Base-by-base conservation (phyloP, 1,140 invertebrate species). In the Lordiphosa collinella region DNA sequence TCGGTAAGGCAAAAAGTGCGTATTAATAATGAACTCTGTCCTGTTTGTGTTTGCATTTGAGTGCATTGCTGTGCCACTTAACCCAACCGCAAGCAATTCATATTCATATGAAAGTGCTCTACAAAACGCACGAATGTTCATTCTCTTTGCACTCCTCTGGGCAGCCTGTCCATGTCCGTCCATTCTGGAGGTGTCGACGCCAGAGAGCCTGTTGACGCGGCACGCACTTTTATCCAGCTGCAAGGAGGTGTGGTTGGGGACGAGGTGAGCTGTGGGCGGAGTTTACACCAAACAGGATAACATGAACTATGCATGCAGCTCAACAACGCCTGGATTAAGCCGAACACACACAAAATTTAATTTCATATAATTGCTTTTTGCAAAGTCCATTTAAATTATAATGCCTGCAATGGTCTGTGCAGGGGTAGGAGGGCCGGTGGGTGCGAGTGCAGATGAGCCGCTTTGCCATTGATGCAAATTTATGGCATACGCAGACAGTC, bases 341-440 rank as follows among this genome's bases (percentile, higher is more conserved):
- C 49, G 51, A 61, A 46, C 10, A 47, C 41, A 65, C 58, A 71
- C 69, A 69, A 75, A 80, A 80, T 80, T 82, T 82, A 80, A 80
- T 80, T 80, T 80, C 60, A 82, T 70, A 76, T 80, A 80, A 80
- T 80, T 82, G 75, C 76, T 80, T 80, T 79, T 82, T 69, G 76
- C 76, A 80, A 80, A 76, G 65, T 82, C 76, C 76, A 82, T 82
- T 80, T 80, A 82, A 80, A 82, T 82, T 80, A 76, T 82, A 82
- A 78, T 84, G 78, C 67, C 66, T 48, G 58, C 72, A 53, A 14
- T 29, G 36, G 18, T 16, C 14, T 3, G 36, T 12, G 14, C 12
- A 37, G 38, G 29, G 6, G 18, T 13, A 12, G 16, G 54, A 6
- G 11, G 11, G 8, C 25, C 16, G 12, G 14, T 4, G 34, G 1